Evolutionary conservation across 2,888 invertebrate genomes (phyloP), one percentile per base, ranked within the genome.

Genomic region (Leptinotarsa tumamoca): DNA sequence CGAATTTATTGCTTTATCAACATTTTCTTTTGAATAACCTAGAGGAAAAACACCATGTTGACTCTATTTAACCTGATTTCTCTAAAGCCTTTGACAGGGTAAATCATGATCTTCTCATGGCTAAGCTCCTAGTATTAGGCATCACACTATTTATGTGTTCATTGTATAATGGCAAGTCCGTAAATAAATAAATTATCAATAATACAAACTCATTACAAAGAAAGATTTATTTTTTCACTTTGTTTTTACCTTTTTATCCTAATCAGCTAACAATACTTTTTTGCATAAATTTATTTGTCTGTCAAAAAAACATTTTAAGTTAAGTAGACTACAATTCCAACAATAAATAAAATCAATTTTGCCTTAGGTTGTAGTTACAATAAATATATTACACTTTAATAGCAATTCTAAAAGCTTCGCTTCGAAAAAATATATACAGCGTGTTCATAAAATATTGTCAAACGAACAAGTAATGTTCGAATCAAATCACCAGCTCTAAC

Each of bases 151-250:
- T 23, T 23, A 23, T 23, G 27, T 27, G 27, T 4, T 27, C 27
- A 27, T 27, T 27, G 4, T 27, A 27, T 27, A 27, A 27, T 27
- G 27, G 27, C 4, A 27, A 27, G 27, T 27, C 27, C 27, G 27
- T 27, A 27, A 27, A 27, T 27, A 27, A 27, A 27, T 27, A 27
- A 27, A 27, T 7, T 33, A 33, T 33, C 27, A 63, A 63, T 43
- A 13, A 43, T 33, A 70, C 23, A 71, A 43, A 51, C 49, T 15
- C 2, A 0, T 49, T 79, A 77, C 76, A 82, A 82, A 82, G 81
- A 81, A 80, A 78, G 74, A 80, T 78, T 82, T 80, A 79, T 78
- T 79, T 81, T 80, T 79, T 76, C 72, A 76, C 76, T 78, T 79
- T 78, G 74, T 74, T 66, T 71, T 52, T 76, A 73, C 67, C 69